These are phyloP conservation scores for Cyrtodaria siliqua DNA, from an alignment of 2,888 invertebrate genomes.

Conservation along the genomic window DNA sequence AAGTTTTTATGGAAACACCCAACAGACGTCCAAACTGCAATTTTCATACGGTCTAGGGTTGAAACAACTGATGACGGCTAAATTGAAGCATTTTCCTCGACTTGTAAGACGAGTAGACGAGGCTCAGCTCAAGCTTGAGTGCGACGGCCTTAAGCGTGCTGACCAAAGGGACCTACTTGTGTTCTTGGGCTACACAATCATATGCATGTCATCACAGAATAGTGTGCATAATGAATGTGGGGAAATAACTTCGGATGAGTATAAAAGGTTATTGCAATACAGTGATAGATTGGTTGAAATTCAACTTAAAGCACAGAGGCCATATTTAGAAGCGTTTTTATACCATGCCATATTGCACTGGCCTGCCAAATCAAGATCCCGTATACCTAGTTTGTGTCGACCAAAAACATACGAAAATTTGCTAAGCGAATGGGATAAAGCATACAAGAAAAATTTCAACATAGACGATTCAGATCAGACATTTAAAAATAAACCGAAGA, in stretches of 20 bases:
- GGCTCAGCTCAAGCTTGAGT: constrained; percentile 12
- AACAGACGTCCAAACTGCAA: not conserved
- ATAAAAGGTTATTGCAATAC: constrained; percentile 10
- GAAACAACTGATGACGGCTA: constrained; percentile 30
- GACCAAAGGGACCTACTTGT: constrained; percentile 36
- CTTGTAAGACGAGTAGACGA: constrained; percentile 17
- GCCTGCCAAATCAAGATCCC: constrained; percentile 21
- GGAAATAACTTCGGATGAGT: constrained; percentile 1
- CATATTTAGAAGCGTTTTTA: constrained; percentile 33
- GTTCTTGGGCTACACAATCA: constrained; percentile 24
- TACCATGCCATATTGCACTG: constrained; percentile 43
- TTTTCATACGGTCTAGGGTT: constrained; percentile 34
- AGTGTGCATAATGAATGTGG: not conserved
- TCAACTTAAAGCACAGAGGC: constrained; percentile 4
- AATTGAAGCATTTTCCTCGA: constrained; percentile 1
- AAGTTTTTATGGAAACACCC: constrained; percentile 27
- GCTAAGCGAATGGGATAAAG: constrained; percentile 28
- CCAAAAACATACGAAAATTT: constrained; percentile 4
- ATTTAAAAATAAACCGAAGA: constrained; percentile 33
- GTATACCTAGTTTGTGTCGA: not conserved
- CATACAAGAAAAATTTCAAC: constrained; percentile 26
- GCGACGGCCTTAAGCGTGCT: not conserved
- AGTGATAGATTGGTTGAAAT: constrained; percentile 5
- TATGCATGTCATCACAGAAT: constrained; percentile 15
- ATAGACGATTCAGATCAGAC: constrained; percentile 14